Base-by-base conservation (phyloP, 2,888 invertebrate genomes). In the Limulus polyphemus region DNA sequence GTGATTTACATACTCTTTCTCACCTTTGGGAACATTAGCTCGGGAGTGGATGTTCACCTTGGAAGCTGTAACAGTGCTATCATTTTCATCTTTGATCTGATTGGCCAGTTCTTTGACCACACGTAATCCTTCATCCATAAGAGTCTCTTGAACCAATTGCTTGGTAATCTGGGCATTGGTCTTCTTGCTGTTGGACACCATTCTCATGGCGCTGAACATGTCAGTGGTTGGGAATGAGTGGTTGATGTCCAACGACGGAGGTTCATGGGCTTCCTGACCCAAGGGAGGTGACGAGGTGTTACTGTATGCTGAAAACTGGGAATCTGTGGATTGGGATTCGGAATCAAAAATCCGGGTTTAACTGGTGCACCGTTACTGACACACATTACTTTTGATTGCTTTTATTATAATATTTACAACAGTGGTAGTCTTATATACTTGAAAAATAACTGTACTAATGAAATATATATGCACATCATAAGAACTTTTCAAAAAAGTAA, bases 221-320 rank as follows among this genome's bases (percentile, higher is more conserved):
- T 67, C 67, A 11, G 54, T n/a, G 32, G 54, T 54, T 14, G 54
- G 54, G 10, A 16, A 54, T 32, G 32, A 32, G 16, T 66, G 66
- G 57, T 63, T 66, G 14, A 64, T 64, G 51, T 67, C 67, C 59
- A 62, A 62, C 16, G 67, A 67, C 55, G 67, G 67, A 46, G 67
- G 64, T 59, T 67, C 67, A 60, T 67, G 67, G 56, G 64, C 67
- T 57, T 67, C 67, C 57, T 67, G 67, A 58, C 67, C 64, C 51
- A 65, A 54, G 52, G 67, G 64, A 58, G 67, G 67, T 49, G 67
- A 67, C 17, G 67, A 67, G 32, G 67, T 63, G 61, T 67, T 67
- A 49, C 67, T 67, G 73, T 85, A 87, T n/a, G 67, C 60, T 0
- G 87, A 87, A 73, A 85, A 86, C 69, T 87, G 81, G 49, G 88